Conservation (phyloP, 2,797 vertebrate genomes). For the Coilia nasus region DNA sequence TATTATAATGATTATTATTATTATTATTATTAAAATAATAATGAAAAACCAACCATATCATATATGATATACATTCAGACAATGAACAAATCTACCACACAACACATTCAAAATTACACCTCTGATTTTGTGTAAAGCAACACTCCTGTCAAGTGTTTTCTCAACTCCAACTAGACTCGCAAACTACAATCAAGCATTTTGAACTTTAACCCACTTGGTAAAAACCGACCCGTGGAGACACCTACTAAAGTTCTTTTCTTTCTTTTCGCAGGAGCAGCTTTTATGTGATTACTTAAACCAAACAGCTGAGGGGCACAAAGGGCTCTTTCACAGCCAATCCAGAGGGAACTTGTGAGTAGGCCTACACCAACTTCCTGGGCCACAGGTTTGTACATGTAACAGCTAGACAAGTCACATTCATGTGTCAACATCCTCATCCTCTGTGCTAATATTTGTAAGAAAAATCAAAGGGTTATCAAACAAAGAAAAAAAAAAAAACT, state of each 20-base stretch:
- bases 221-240: conserved; percentile 46
- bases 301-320: conserved; percentile 60
- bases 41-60: too few relatives aligned
- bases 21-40: too few relatives aligned
- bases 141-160: not conserved
- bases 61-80: too few relatives aligned
- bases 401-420: not conserved
- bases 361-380: not conserved
- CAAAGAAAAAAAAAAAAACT: not conserved
- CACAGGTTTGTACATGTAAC: not conserved
- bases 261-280: conserved; percentile 37
- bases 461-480: not conserved
- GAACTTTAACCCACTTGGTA: conserved; percentile 66
- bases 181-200: conserved; percentile 1
- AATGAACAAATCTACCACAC: too few relatives aligned
- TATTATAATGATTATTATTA: too few relatives aligned
- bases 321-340: conserved; percentile 60
- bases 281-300: conserved; percentile 57
- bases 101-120: too few relatives aligned
- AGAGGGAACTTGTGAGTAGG: not conserved
- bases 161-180: not conserved
- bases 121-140: not conserved
- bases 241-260: conserved; percentile 29
- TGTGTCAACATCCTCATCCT: not conserved
- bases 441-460: not conserved